A percentile compares a stretch with the other conserved stretches of the same genome.
Evolutionary conservation across 2,888 invertebrate species (phyloP).

Genomic region (Apotomis capreana): DNA sequence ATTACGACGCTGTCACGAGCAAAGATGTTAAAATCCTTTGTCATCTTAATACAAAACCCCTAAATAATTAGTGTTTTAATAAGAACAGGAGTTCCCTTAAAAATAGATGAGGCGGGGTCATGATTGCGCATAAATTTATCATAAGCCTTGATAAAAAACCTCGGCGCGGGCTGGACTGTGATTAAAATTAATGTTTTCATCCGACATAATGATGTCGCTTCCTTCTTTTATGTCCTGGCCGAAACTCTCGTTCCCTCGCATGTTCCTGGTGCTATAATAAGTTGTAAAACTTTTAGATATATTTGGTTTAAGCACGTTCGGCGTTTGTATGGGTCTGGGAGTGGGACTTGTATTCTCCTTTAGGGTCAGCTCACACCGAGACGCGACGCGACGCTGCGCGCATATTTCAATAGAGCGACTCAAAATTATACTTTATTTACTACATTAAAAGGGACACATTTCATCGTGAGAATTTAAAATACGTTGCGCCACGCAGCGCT

Average conservation of each 20-base stretch:
- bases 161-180: constrained; percentile 29
- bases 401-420: no score
- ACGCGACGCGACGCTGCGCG: no score
- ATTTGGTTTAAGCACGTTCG: constrained; percentile 4
- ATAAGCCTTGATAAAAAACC: constrained; percentile 44
- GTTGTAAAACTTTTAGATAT: constrained; percentile 19
- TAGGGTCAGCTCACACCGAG: no score
- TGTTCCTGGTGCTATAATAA: background rate
- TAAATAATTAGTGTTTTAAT: constrained; percentile 41
- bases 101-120: constrained; percentile 43
- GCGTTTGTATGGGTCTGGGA: no score
- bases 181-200: constrained; percentile 42
- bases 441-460: no score
- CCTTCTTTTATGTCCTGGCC: constrained; percentile 13
- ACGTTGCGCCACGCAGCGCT: no score
- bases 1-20: constrained; percentile 28
- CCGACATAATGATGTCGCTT: constrained; percentile 31
- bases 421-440: no score
- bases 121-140: constrained; percentile 56
- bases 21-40: constrained; percentile 27
- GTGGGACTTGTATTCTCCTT: no score
- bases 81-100: constrained; percentile 31
- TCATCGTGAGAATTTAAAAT: no score
- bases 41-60: constrained; percentile 36
- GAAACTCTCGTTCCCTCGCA: background rate